A percentile compares a stretch with the other conserved stretches of the same genome.
These are phyloP conservation scores for Venturia canescens DNA, from an alignment of 1,140 invertebrate species.

Conservation along the genomic window DNA sequence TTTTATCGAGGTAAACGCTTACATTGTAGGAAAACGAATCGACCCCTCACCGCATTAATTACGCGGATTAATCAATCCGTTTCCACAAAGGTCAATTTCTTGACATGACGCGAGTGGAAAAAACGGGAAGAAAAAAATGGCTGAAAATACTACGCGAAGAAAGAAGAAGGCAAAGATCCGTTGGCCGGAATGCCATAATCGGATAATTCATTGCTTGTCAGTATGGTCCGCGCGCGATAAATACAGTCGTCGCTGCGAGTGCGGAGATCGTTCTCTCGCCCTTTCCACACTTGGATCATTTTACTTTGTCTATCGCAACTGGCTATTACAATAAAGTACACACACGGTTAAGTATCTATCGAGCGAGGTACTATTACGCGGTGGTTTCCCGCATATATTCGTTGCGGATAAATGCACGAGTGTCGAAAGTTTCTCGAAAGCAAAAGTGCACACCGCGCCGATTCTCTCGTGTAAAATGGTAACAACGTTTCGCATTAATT, in stretches of 20 bases:
- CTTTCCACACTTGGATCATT: not conserved
- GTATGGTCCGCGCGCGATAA: not conserved
- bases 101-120: no score
- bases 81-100: no score
- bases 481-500: not conserved
- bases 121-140: not conserved
- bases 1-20: no score
- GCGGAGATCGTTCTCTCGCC: no score
- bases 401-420: not conserved
- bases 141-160: not conserved
- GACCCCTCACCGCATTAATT: no score
- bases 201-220: conserved; percentile 7
- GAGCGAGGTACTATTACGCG: no score
- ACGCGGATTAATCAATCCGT: no score
- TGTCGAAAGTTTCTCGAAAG: conserved; percentile 2
- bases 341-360: no score
- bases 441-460: not conserved
- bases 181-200: not conserved
- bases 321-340: no score
- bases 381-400: no score
- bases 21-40: no score
- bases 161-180: not conserved
- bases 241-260: no score
- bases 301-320: not conserved
- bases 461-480: not conserved